Percentiles rank a stretch among this genome's conserved stretches.
These are phyloP conservation scores for Oreotrochilus melanogaster DNA, from an alignment of 2,113 vertebrate genomes.

Conservation along the genomic window DNA sequence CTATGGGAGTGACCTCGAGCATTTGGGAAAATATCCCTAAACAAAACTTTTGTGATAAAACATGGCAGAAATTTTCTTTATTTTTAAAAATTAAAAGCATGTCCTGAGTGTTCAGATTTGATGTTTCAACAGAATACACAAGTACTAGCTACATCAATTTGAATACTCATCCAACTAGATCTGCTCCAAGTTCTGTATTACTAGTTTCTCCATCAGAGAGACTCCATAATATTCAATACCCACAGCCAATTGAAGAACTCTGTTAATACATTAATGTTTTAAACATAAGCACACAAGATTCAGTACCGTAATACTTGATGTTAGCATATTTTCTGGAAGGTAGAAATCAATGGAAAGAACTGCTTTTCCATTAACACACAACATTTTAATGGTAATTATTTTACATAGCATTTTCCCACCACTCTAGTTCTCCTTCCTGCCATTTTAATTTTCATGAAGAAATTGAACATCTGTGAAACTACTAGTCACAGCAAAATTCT, in stretches of 20 bases:
- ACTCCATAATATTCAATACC: background rate
- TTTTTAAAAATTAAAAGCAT: background rate
- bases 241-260: background rate
- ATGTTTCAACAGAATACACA: background rate
- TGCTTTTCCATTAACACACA: background rate
- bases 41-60: background rate
- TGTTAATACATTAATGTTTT: background rate
- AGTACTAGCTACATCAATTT: background rate
- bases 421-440: background rate
- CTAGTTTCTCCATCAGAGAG: background rate
- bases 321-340: background rate
- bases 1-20: background rate
- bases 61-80: background rate
- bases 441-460: background rate
- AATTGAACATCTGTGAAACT: background rate
- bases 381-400: background rate
- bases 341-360: background rate
- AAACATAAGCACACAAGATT: background rate
- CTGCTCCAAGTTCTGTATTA: background rate
- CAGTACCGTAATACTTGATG: background rate
- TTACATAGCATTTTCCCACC: background rate
- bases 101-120: background rate
- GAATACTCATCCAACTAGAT: background rate
- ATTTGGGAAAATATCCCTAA: background rate
- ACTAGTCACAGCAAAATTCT: background rate